Conservation (phyloP, 92 coral and sea anemone species). For the Phymanthus crucifer region DNA sequence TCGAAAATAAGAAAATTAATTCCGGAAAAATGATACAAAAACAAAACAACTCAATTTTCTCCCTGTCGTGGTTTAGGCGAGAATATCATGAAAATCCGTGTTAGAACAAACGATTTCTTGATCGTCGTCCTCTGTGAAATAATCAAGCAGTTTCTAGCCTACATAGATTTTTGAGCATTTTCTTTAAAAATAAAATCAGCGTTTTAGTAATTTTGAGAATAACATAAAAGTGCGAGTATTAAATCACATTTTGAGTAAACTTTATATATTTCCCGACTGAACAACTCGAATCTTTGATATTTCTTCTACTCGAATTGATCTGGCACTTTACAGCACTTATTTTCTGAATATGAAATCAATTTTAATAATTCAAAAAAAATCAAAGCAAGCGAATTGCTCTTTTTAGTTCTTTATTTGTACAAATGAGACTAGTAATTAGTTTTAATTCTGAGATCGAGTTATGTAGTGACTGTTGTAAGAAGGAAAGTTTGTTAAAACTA, state of each 20-base stretch:
- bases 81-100: slow-evolving; percentile 26
- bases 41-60: not conserved
- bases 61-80: not conserved
- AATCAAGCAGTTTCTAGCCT: too few relatives aligned
- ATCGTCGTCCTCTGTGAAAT: too few relatives aligned
- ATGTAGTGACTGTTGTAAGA: not conserved
- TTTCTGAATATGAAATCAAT: not conserved
- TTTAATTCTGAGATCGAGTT: not conserved
- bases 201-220: not conserved
- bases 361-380: not conserved
- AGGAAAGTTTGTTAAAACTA: slow-evolving; percentile 7
- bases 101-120: not conserved
- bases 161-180: not conserved
- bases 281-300: not conserved
- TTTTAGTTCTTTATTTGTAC: slow-evolving; percentile 4
- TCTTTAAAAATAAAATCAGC: not conserved
- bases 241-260: not conserved
- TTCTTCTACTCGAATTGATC: not conserved
- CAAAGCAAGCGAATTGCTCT: slow-evolving; percentile 7
- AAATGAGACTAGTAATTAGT: slow-evolving; percentile 1
- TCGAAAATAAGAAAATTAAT: not conserved
- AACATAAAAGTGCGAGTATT: not conserved
- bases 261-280: not conserved
- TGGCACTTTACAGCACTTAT: not conserved
- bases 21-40: slow-evolving; percentile 5